phyloP scores from a whole-genome alignment of 2,113 vertebrate species.

The Pholis gunnellus region DNA sequence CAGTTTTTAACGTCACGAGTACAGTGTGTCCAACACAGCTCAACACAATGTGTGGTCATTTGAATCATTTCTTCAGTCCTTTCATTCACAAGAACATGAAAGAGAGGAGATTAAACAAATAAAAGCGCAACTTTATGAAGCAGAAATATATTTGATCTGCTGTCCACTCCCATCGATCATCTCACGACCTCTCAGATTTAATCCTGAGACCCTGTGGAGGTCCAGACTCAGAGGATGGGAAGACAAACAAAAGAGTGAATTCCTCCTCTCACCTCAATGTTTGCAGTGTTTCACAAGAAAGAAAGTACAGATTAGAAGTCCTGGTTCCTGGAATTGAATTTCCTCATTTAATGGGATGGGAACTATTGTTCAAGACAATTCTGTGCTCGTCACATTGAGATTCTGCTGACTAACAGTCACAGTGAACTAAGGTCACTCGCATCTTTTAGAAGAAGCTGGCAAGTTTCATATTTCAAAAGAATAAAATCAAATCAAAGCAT shows the following conservation, averaged over 20 bases:
- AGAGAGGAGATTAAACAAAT: neutral
- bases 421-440: neutral
- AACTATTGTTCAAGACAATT: neutral
- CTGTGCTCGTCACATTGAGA: neutral
- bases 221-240: neutral
- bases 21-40: neutral
- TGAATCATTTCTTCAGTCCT: neutral
- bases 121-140: neutral
- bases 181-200: neutral
- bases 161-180: neutral
- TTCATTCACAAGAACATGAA: neutral
- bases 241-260: neutral
- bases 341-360: neutral
- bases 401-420: constrained; percentile 16
- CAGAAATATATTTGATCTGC: neutral
- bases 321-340: neutral
- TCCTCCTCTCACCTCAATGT: neutral
- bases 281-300: neutral
- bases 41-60: too few species aligned
- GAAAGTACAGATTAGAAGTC: neutral
- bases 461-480: constrained; percentile 28
- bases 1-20: neutral
- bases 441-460: neutral
- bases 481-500: constrained; percentile 10
- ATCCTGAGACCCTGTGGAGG: too few species aligned